phyloP scores from a whole-genome alignment of 1,140 invertebrate species.

The Drosophila simulans region DNA sequence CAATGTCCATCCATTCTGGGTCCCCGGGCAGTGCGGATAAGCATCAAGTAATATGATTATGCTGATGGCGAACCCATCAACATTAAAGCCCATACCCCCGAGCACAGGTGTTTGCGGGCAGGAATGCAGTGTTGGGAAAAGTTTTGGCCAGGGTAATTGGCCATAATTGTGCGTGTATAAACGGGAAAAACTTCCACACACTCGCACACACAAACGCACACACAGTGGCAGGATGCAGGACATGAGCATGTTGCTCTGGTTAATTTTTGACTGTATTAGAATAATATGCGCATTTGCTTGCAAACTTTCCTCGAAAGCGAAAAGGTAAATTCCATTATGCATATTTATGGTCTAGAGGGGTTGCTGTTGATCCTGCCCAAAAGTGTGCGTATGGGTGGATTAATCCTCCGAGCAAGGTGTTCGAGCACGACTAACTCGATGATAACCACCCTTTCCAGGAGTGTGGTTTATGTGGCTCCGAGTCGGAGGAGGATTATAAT shows the following conservation, averaged over 20 bases:
- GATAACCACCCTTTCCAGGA: constrained; percentile 8
- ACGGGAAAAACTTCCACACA: constrained; percentile 63
- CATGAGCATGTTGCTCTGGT: constrained; percentile 43
- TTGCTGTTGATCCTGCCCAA: constrained; percentile 27
- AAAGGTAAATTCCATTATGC: constrained; percentile 75
- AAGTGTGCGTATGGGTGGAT: constrained; percentile 22
- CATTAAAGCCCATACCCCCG: constrained; percentile 55
- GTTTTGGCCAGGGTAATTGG: constrained; percentile 54
- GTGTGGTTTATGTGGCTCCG: constrained; percentile 15
- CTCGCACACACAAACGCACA: constrained; percentile 2
- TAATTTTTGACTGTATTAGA: constrained; percentile 76
- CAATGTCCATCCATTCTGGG: constrained; percentile 67
- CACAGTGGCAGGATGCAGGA: constrained; percentile 11
- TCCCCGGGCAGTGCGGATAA: constrained; percentile 8
- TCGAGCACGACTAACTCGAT: constrained; percentile 44
- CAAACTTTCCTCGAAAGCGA: constrained; percentile 73
- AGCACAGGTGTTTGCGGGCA: constrained; percentile 48
- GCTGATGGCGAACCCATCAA: constrained; percentile 54
- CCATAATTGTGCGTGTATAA: constrained; percentile 65
- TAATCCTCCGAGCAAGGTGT: constrained; percentile 46
- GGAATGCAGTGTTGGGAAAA: constrained; percentile 24
- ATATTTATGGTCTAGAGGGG: constrained; percentile 68
- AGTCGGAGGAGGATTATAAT: constrained; percentile 33
- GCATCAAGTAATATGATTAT: constrained; percentile 79
- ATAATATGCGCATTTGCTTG: constrained; percentile 80